Conservation (phyloP, 2,113 vertebrate species). For the Rutilus rutilus region DNA sequence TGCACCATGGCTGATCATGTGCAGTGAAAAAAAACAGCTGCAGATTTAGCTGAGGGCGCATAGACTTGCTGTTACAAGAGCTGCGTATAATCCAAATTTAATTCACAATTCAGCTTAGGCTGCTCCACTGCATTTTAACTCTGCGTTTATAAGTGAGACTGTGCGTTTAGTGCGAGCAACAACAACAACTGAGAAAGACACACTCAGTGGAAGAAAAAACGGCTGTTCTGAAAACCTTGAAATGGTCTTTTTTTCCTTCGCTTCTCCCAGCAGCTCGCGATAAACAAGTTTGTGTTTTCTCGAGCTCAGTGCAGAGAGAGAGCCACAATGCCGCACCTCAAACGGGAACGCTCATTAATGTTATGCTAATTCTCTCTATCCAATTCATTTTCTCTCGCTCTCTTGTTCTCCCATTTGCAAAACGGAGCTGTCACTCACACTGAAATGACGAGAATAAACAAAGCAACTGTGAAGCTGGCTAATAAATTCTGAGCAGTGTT, state of each 20-base stretch:
- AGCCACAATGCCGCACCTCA: conserved; percentile 61
- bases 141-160: background rate
- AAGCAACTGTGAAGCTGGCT: conserved; percentile 68
- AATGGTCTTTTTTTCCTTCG: conserved; percentile 21
- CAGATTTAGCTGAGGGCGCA: conserved; percentile 12
- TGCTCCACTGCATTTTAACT: background rate
- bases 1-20: background rate
- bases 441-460: conserved; percentile 68
- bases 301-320: conserved; percentile 21
- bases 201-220: conserved; percentile 1
- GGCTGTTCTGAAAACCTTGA: conserved; percentile 2
- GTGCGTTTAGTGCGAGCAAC: conserved; percentile 3
- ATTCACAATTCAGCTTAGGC: conserved; percentile 41
- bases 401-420: conserved; percentile 73
- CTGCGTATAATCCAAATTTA: conserved; percentile 31
- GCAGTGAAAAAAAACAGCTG: background rate
- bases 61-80: conserved; percentile 22
- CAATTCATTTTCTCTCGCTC: conserved; percentile 77
- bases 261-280: conserved; percentile 16
- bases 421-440: conserved; percentile 76
- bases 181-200: conserved; percentile 10
- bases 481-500: conserved; percentile 63
- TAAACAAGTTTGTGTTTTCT: conserved; percentile 19
- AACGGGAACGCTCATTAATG: conserved; percentile 82
- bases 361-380: conserved; percentile 83